phyloP scores from a whole-genome alignment of 2,888 invertebrate genomes.

The Chrysodeixis includens region DNA sequence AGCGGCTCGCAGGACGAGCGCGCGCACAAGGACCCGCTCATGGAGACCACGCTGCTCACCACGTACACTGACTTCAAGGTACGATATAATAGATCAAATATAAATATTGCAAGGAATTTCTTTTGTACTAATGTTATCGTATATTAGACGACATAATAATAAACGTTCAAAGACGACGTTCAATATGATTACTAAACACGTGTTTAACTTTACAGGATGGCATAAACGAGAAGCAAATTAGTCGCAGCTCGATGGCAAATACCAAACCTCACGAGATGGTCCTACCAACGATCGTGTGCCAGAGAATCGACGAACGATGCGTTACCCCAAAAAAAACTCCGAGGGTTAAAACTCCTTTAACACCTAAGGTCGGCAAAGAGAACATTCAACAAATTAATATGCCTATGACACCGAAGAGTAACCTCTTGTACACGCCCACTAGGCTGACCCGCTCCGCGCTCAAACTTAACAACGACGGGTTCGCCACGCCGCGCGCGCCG shows the following conservation, averaged over 20 bases:
- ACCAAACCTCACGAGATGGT: slow-evolving; percentile 61
- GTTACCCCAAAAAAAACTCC: slow-evolving; percentile 76
- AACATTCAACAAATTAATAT: slow-evolving; percentile 73
- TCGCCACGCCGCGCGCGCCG: slow-evolving; percentile 82
- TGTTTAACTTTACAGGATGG: slow-evolving; percentile 79
- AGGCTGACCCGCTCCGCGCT: slow-evolving; percentile 80
- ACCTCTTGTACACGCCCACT: slow-evolving; percentile 75
- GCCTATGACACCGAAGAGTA: slow-evolving; percentile 73
- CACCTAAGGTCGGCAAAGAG: slow-evolving; percentile 82
- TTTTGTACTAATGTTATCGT: too few relatives aligned
- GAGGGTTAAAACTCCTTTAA: slow-evolving; percentile 67
- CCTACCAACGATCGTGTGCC: slow-evolving; percentile 62
- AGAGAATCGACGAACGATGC: slow-evolving; percentile 60
- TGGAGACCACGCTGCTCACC: slow-evolving; percentile 81
- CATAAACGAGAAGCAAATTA: slow-evolving; percentile 84
- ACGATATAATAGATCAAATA: too few relatives aligned
- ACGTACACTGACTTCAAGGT: slow-evolving; percentile 86
- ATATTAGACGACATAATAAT: too few relatives aligned
- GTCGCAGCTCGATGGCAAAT: slow-evolving; percentile 87
- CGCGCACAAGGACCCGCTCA: slow-evolving; percentile 70
- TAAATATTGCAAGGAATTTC: too few relatives aligned
- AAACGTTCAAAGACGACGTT: too few relatives aligned
- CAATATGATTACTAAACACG: neutral
- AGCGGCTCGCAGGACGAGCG: slow-evolving; percentile 62
- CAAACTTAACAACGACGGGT: slow-evolving; percentile 78